phyloP scores from a whole-genome alignment of 2,888 invertebrate genomes.

The Drosophila affinis region DNA sequence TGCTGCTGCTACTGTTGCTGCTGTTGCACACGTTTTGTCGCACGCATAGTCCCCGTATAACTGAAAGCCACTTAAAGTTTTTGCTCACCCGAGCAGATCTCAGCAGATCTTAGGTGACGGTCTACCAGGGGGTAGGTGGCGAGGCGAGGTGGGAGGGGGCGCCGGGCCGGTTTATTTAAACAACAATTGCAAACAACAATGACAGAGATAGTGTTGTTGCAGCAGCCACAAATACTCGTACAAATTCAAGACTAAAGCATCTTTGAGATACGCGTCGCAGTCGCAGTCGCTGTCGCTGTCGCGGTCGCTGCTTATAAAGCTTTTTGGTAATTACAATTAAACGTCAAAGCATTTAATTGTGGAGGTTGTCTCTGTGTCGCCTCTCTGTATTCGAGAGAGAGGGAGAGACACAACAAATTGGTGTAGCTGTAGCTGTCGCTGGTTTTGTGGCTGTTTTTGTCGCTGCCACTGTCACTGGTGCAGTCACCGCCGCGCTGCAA shows the following conservation, averaged over 20 bases:
- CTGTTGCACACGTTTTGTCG: conserved; percentile 69
- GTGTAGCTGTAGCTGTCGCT: conserved; percentile 56
- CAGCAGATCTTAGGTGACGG: conserved; percentile 6
- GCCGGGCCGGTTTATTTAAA: conserved; percentile 72
- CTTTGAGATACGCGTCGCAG: conserved; percentile 62
- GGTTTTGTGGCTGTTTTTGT: conserved; percentile 34
- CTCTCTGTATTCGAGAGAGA: conserved; percentile 31
- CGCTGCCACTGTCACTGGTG: conserved; percentile 6
- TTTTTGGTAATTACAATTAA: conserved; percentile 76
- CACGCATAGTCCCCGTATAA: conserved; percentile 74
- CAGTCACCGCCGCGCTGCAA: conserved; percentile 50
- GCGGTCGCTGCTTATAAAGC: conserved; percentile 59
- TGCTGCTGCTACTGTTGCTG: conserved; percentile 44
- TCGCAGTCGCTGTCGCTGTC: not conserved
- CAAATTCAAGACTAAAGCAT: conserved; percentile 70
- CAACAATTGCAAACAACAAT: conserved; percentile 77
- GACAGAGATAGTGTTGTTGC: conserved; percentile 55
- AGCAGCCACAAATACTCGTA: conserved; percentile 54
- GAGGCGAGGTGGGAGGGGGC: conserved; percentile 5
- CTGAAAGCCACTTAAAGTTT: conserved; percentile 70
- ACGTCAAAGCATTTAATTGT: conserved; percentile 73
- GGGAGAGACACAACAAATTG: conserved; percentile 66
- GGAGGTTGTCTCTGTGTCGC: conserved; percentile 28
- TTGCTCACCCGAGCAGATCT: conserved; percentile 44
- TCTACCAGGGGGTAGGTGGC: conserved; percentile 12